Conservation (phyloP, 1,140 invertebrate species). For the Wasmannia auropunctata region DNA sequence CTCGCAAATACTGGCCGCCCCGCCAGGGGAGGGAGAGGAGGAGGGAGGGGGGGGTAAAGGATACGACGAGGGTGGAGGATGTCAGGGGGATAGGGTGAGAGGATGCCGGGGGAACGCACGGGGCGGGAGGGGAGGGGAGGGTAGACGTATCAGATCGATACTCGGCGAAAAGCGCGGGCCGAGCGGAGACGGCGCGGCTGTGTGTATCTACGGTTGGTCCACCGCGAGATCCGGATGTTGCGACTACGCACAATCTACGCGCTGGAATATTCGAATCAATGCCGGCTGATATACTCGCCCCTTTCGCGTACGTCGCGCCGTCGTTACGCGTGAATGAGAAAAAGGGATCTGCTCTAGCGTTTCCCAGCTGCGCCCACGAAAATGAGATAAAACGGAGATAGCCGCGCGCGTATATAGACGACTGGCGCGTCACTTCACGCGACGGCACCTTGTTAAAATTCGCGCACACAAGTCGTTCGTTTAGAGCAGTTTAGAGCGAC, state of each 20-base stretch:
- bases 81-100: conserved; percentile 8
- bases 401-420: background rate
- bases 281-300: background rate
- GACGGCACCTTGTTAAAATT: background rate
- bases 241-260: conserved; percentile 30
- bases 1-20: conserved; percentile 55
- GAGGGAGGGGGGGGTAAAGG: background rate
- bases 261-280: conserved; percentile 43
- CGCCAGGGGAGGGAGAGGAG: background rate
- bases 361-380: background rate
- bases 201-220: conserved; percentile 79
- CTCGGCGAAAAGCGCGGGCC: conserved; percentile 74
- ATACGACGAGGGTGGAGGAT: conserved; percentile 32
- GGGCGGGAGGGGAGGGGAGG: background rate
- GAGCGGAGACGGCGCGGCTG: conserved; percentile 39
- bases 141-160: conserved; percentile 79
- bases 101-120: background rate
- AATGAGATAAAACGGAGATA: background rate
- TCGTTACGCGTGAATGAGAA: no score
- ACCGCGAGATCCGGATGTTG: conserved; percentile 75
- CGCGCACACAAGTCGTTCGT: background rate
- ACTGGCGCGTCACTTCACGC: background rate
- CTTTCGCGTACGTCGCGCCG: no score
- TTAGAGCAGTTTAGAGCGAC: background rate
- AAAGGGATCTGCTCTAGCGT: background rate